Percentiles rank a stretch among this genome's conserved stretches.
Conservation (phyloP, 2,113 vertebrate genomes). For the Oreochromis niloticus region DNA sequence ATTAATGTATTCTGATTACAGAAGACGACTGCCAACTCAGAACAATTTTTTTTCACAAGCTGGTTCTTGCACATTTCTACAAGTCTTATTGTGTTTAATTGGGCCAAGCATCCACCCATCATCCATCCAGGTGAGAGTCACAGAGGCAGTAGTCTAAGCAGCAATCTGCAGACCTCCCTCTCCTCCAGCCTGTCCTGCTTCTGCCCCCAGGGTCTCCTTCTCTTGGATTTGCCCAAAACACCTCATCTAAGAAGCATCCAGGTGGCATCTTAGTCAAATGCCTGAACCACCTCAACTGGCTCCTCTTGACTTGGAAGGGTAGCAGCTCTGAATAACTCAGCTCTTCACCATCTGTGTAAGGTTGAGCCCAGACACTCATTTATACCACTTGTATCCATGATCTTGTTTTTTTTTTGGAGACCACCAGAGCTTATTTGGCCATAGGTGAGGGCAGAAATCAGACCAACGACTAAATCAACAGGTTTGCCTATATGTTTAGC, state of each 20-base stretch:
- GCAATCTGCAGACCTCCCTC: neutral
- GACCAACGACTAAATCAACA: neutral
- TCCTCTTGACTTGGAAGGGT: neutral
- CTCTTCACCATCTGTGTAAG: neutral
- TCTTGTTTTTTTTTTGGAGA: neutral
- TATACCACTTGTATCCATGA: neutral
- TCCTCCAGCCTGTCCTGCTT: neutral
- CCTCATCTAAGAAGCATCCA: neutral
- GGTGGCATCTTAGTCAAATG: neutral
- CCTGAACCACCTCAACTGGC: neutral
- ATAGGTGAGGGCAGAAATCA: neutral
- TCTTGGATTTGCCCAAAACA: neutral
- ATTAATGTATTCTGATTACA: neutral
- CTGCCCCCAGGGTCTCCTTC: neutral
- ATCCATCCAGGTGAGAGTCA: neutral
- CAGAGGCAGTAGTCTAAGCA: neutral
- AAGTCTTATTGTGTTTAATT: rapidly evolving
- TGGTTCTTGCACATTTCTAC: neutral
- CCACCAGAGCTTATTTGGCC: neutral
- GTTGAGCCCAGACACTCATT: neutral
- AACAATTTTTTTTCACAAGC: neutral
- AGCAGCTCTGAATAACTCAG: neutral
- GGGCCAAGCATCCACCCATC: neutral
- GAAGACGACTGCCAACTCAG: neutral
- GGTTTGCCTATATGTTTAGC: neutral